phyloP scores from a whole-genome alignment of 2,113 vertebrate genomes.

The Podocnemis expansa region DNA sequence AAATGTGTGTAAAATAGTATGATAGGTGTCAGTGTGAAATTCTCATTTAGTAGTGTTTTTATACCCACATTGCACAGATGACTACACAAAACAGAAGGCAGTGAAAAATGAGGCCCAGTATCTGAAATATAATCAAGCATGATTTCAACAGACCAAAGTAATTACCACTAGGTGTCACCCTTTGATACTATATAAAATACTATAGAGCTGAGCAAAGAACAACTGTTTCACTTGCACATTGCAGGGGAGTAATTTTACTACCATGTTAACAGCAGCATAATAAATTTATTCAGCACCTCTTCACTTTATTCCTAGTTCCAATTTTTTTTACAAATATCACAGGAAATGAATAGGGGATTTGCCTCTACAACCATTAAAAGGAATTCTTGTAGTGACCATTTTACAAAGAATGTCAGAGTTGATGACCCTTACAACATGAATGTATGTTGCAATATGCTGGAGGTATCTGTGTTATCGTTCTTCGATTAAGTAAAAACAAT shows the following conservation, averaged over 20 bases:
- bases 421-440: neutral
- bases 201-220: neutral
- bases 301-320: neutral
- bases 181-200: conserved; percentile 54
- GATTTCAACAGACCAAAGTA: neutral
- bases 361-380: neutral
- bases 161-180: conserved; percentile 74
- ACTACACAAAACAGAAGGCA: neutral
- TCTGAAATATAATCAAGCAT: neutral
- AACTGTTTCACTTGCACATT: neutral
- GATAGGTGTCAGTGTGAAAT: neutral
- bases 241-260: neutral
- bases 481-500: neutral
- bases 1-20: neutral
- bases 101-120: neutral
- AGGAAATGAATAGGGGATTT: neutral
- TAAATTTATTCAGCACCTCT: conserved; percentile 3
- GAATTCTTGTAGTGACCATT: neutral
- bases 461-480: neutral
- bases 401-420: neutral
- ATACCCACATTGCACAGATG: accelerated
- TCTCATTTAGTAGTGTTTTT: neutral
- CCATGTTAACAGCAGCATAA: neutral
- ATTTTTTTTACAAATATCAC: neutral
- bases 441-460: neutral